Base-by-base conservation (phyloP, 2,797 vertebrate genomes). In the Poeciliopsis presidionis region DNA sequence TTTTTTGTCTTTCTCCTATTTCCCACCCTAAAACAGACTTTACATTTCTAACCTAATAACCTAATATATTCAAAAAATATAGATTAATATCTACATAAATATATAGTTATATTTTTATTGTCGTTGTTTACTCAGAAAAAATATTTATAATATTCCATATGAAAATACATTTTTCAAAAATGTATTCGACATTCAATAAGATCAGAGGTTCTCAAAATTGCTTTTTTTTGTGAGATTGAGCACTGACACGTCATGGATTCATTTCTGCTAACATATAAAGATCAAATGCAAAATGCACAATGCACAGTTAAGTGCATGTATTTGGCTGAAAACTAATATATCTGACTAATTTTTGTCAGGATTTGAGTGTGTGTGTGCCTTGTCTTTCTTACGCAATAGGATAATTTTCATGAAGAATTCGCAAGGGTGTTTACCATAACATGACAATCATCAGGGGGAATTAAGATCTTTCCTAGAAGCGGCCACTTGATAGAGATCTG, bases 401-500 rank as follows among this genome's bases (percentile, higher is more conserved):
- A 71, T 45, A 41, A 30, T 18, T 45, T 75, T 36, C n/a, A 30
- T 46, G 61, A 70, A 71, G 36, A 55, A 33, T 76, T 73, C 49
- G n/a, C 39, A n/a, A 49, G 33, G 25, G 39, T 73, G 49, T 67
- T 80, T 78, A 71, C 72, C 63, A 69, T 73, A 75, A 83, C 80
- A 77, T 65, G 71, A 41, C 39, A 39, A 81, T 53, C 1, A 76
- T 33, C 55, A 74, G 28, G 76, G 39, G 81, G 78, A 20, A 81
- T 73, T 74, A 74, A 20, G 61, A 67, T 74, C 9, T 81, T 73
- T 69, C 72, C 67, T 80, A 63, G 74, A 61, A 70, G 70, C 74
- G 76, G 67, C 59, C 65, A 36, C 82, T 82, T 87, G 76, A 87
- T 78, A 80, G 76, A 72, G 72, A 59, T 81, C 84, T 85, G 76